Base-by-base conservation (phyloP, 37 sponge, comb jelly and placozoan genomes). In the Cliona cf. orientalis region DNA sequence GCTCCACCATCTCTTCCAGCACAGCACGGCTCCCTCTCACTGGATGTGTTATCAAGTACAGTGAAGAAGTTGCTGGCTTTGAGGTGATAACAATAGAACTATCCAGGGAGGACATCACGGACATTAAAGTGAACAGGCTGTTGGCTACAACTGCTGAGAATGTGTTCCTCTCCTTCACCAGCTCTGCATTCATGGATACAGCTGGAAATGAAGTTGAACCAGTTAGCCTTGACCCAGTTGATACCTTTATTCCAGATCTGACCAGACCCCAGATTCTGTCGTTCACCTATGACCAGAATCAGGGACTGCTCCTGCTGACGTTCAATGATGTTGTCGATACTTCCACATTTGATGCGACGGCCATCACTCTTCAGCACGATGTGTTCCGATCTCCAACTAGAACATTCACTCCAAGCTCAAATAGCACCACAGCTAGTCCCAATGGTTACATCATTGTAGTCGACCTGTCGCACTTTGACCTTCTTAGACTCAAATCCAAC, bases 251-350 rank as follows among this genome's bases (percentile, higher is more conserved):
- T 31, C 79, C 86, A 36, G 97, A 96, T 56, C 69, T 72, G 31
- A 93, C 94, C 19, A 57, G 97, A 59, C 86, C 97, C 14, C 23
- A 70, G 3, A 71, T 96, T 41, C 56, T 90, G 26, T 77, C 84
- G 0, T 96, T 93, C 81, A 73, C 77, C 17, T 78, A 93, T 31
- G 86, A 96, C 75, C 87, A 93, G 56, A 72, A 85, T 42, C 32
- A 81, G 0, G 97, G 97, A 19, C 43, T 41, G 22, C 72, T 96
- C 41, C 78, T 66, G 17, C 86, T 96, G 70, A 85, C 94, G 3
- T 96, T 96, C 80, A 88, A 73, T 84, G 97, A 96, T 86, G 97
- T 96, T 21, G 88, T 96, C 0, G 32, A 71, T 35, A 21, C 94
- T 1, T 11, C 26, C 0, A 86, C 97, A 46, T 84, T 96, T 62